phyloP scores from a whole-genome alignment of 1,140 invertebrate genomes.

The Maconellicoccus hirsutus region DNA sequence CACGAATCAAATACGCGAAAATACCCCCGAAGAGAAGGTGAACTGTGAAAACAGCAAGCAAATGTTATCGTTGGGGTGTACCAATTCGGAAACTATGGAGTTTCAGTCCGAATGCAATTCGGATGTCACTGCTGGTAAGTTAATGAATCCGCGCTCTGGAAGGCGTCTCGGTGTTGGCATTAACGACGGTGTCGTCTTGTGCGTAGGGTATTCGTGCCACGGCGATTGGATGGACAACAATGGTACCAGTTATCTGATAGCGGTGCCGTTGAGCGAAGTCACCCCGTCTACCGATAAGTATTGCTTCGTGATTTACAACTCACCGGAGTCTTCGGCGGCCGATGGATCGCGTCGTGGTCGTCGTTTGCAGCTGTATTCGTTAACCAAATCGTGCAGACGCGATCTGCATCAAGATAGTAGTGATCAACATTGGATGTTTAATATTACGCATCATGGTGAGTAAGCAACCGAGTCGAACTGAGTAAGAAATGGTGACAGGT shows the following conservation, averaged over 20 bases:
- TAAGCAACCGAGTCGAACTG: background rate
- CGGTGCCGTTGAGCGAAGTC: constrained; percentile 38
- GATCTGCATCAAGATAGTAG: background rate
- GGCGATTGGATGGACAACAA: constrained; percentile 51
- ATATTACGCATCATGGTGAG: constrained; percentile 35
- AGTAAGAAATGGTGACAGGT: too few relatives aligned
- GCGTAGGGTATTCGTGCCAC: constrained; percentile 51
- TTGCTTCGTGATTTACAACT: constrained; percentile 34
- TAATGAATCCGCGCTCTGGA: too few relatives aligned
- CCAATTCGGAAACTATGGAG: constrained; percentile 43
- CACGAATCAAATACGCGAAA: constrained; percentile 23
- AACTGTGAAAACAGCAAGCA: constrained; percentile 25
- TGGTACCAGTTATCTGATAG: constrained; percentile 49
- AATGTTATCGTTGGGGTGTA: constrained; percentile 29
- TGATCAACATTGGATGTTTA: constrained; percentile 31
- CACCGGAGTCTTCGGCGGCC: background rate
- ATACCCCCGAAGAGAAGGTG: constrained; percentile 19
- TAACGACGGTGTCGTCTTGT: too few relatives aligned
- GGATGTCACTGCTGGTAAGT: constrained; percentile 26
- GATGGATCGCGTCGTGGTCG: background rate
- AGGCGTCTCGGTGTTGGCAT: too few relatives aligned
- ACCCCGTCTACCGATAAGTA: constrained; percentile 34
- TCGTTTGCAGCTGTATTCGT: constrained; percentile 14
- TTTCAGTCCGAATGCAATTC: constrained; percentile 49
- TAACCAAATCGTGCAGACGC: constrained; percentile 6